Base-by-base conservation (phyloP, 2,113 vertebrate genomes). In the Halichoerus grypus region DNA sequence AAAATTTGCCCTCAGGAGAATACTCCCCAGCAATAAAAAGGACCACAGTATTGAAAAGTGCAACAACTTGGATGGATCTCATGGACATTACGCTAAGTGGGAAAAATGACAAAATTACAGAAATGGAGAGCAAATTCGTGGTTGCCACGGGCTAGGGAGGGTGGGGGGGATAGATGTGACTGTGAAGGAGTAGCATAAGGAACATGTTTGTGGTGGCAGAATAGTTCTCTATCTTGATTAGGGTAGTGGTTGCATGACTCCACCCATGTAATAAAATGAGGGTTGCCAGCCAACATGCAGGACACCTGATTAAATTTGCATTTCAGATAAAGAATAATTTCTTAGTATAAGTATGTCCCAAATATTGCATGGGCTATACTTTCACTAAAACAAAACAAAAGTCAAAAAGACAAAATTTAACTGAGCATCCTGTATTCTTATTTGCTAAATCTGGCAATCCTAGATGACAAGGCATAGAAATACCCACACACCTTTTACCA, bases 401-500 rank as follows among this genome's bases (percentile, higher is more conserved):
- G 33, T 16, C 31, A n/a, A 69, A 26, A 61, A n/a, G 33, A 69
- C 65, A 69, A 69, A 69, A 69, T 69, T 51, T 77, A 92, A 74
- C 76, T 59, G 42, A 26, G 1, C 80, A 21, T 39, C 22, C 49
- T 97, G 5, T 90, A 63, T 85, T 96, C 91, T 93, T 88, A 22
- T 93, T 86, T 88, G 79, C 72, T 72, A 72, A 95, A 55, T 18
- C 81, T 94, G 51, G 31, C 63, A 82, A 82, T 61, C 77, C 86
- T 72, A 28, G 86, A 5, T 26, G 86, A 46, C 31, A 46, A 42
- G 36, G 11, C 31, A 15, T 26, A 21, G 24, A 57, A 28, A 21
- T 61, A n/a, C 11, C 61, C 26, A 18, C 31, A 67, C 49, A 39
- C 71, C 39, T 61, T 96, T 82, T 42, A 46, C 18, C 24, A 26